These are phyloP conservation scores for Cyprinodon variegatus DNA, from an alignment of 2,113 vertebrate genomes.

Conservation along the genomic window DNA sequence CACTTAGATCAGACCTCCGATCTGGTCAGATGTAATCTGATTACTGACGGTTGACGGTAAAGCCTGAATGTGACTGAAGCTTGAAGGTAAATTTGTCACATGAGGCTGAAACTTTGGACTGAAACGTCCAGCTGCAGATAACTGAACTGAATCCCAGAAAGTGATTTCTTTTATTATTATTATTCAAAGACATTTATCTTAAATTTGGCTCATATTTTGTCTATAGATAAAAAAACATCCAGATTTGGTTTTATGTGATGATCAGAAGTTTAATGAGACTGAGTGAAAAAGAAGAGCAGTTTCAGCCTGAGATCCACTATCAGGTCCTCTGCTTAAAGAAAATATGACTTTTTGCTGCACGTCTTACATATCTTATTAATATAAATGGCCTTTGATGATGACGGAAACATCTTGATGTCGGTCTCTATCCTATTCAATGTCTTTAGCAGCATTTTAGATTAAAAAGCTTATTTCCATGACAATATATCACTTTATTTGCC, in stretches of 20 bases:
- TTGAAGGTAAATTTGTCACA: neutral
- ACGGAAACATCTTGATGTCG: no score
- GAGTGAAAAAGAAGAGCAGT: neutral
- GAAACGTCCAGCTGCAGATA: neutral
- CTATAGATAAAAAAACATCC: no score
- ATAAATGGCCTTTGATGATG: no score
- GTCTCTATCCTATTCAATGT: no score
- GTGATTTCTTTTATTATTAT: neutral
- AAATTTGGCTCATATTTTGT: no score
- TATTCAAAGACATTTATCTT: no score
- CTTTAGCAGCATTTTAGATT: no score
- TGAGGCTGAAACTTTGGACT: neutral
- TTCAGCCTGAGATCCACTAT: no score
- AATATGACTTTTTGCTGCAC: no score
- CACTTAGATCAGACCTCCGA: neutral
- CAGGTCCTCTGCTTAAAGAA: no score
- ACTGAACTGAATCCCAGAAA: neutral
- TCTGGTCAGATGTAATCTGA: neutral
- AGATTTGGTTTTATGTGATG: no score
- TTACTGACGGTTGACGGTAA: neutral
- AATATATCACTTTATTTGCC: neutral
- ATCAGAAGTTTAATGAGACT: neutral
- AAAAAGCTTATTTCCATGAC: neutral
- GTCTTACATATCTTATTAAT: no score
- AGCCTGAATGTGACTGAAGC: neutral